A percentile compares a stretch with the other conserved stretches of the same genome.
Conservation (phyloP, 2,113 vertebrate species). For the Ptyas mucosa region DNA sequence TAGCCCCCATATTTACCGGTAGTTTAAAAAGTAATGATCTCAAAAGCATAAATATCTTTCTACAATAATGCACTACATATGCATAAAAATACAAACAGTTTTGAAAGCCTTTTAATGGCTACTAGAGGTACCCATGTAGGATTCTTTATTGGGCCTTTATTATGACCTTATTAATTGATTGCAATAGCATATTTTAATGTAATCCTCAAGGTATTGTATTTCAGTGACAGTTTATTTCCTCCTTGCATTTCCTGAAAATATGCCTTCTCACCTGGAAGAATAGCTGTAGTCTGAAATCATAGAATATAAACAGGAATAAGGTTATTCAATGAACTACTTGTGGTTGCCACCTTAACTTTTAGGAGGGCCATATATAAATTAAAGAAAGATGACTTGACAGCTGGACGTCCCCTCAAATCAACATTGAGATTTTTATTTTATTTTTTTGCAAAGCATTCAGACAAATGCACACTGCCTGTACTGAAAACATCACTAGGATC, state of each 20-base stretch:
- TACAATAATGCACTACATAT: neutral
- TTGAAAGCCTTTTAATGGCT: neutral
- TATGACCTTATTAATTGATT: neutral
- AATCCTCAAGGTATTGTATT: neutral
- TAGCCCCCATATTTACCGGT: too few species aligned
- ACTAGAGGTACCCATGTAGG: neutral
- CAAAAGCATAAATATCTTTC: neutral
- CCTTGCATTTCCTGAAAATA: neutral
- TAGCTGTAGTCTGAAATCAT: neutral
- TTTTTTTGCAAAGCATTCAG: neutral
- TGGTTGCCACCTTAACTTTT: neutral
- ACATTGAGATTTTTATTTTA: neutral
- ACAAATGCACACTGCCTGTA: neutral
- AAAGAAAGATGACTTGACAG: neutral
- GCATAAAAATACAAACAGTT: neutral
- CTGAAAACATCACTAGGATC: neutral
- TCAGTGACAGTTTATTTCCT: neutral
- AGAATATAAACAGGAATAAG: neutral
- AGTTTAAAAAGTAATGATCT: neutral
- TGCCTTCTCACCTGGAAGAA: neutral
- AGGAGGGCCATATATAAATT: neutral
- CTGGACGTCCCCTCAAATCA: neutral
- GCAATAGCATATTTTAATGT: neutral
- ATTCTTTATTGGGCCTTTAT: neutral
- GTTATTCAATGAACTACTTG: neutral